Base-by-base conservation (phyloP, 2,888 invertebrate species). In the Hemicrepidius hirtus region DNA sequence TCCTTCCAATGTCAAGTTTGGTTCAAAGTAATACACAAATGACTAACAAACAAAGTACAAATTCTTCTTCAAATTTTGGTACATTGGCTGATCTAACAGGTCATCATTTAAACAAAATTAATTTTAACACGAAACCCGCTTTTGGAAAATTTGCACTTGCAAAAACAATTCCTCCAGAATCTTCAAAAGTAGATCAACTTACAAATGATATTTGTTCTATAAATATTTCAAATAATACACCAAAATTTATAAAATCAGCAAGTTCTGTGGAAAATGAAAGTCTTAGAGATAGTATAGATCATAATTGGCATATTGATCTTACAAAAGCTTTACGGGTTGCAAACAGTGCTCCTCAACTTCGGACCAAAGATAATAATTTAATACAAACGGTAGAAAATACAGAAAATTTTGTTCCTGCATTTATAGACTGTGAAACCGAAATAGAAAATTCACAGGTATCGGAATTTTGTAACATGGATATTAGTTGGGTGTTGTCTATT, bases 271-370 rank as follows among this genome's bases (percentile, higher is more conserved):
- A 73, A 21, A 57, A 18, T 10, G 18, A 13, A n/a, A 37, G 13
- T 9, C 12, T 13, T 20, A 46, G 21, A 35, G 41, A 73, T 13
- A 24, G 16, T 24, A 12, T 70, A 13, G 59, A 72, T 68, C 49
- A 76, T 55, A 75, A 80, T 65, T 84, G 81, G 75, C 77, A 74
- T 46, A 87, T 89, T 60, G 88, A 88, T 82, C 82, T 89, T 68
- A 85, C 86, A 28, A 77, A 80, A 35, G 88, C 88, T 44, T 75
- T 87, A 65, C 83, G 82, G 73, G 71, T 74, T 40, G 79, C 79
- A 13, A 76, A 69, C 46, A 82, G 80, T 71, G 59, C 73, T 10
- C 79, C 82, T n/a, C 63, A 18, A 67, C 40, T 49, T 7, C 16
- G 57, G 18, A 7, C 40, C 4, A 66, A 57, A 20, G 9, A 1